phyloP scores from a whole-genome alignment of 2,113 vertebrate species.

The Peromyscus californicus region DNA sequence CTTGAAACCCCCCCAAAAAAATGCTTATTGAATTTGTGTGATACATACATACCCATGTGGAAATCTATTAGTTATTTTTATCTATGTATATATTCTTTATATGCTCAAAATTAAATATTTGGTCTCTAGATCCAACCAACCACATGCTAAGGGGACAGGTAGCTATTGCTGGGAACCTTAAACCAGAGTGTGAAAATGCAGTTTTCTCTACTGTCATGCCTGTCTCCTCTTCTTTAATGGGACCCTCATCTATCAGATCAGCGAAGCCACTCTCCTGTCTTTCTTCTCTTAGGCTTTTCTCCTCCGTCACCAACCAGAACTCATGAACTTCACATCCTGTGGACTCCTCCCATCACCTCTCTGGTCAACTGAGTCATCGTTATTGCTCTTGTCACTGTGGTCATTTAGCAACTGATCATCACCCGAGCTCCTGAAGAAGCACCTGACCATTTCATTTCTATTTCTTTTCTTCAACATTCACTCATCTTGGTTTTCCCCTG shows the following conservation, averaged over 20 bases:
- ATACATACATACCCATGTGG: background rate
- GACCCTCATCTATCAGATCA: too few relatives aligned
- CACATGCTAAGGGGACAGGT: background rate
- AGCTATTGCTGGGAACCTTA: background rate
- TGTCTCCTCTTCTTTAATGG: background rate
- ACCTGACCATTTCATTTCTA: background rate
- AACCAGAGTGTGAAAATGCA: background rate
- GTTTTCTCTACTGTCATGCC: background rate
- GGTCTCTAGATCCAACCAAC: background rate
- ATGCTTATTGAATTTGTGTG: background rate
- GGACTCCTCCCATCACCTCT: background rate
- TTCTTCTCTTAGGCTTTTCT: background rate
- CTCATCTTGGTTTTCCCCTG: background rate
- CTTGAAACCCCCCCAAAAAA: too few relatives aligned
- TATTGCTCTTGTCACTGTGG: too few relatives aligned
- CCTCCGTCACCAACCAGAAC: background rate
- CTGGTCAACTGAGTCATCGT: background rate
- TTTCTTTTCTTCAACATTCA: background rate
- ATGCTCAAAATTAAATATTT: background rate
- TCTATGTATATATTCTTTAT: background rate
- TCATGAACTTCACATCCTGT: background rate
- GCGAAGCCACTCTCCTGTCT: background rate
- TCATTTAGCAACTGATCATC: background rate
- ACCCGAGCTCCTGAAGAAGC: background rate
- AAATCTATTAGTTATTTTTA: background rate